These are phyloP conservation scores for Phalacrocorax pelagicus DNA, from an alignment of 2,113 vertebrate species.

Conservation along the genomic window DNA sequence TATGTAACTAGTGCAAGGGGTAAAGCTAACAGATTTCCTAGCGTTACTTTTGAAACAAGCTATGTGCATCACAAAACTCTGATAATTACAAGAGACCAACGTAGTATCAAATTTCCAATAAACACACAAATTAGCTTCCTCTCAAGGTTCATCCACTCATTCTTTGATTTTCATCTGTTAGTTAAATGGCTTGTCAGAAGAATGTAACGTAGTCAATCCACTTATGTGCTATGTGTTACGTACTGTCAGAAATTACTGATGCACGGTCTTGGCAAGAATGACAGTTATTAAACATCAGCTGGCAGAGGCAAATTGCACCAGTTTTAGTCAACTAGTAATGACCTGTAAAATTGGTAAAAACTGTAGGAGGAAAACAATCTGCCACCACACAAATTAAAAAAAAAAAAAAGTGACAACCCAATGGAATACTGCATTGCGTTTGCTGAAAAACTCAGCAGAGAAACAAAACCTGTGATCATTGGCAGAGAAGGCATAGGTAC, in stretches of 20 bases:
- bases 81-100: neutral
- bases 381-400: slow-evolving; percentile 10
- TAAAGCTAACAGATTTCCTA: neutral
- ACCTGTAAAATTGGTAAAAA: slow-evolving; percentile 45
- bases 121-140: neutral
- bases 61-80: neutral
- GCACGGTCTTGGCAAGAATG: neutral
- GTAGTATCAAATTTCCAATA: neutral
- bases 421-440: neutral
- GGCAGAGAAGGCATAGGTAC: neutral
- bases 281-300: slow-evolving; percentile 54
- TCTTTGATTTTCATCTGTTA: slow-evolving; percentile 39
- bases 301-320: slow-evolving; percentile 23
- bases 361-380: slow-evolving; percentile 40
- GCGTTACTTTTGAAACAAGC: neutral
- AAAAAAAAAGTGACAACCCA: neutral
- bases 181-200: slow-evolving; percentile 14
- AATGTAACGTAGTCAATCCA: neutral
- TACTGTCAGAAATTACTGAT: slow-evolving; percentile 32
- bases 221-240: neutral
- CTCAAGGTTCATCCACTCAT: neutral
- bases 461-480: neutral
- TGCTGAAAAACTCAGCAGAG: neutral
- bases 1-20: neutral
- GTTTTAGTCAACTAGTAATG: slow-evolving; percentile 43